Base-by-base conservation (phyloP, 1,140 invertebrate genomes). In the Drosophila parvula region DNA sequence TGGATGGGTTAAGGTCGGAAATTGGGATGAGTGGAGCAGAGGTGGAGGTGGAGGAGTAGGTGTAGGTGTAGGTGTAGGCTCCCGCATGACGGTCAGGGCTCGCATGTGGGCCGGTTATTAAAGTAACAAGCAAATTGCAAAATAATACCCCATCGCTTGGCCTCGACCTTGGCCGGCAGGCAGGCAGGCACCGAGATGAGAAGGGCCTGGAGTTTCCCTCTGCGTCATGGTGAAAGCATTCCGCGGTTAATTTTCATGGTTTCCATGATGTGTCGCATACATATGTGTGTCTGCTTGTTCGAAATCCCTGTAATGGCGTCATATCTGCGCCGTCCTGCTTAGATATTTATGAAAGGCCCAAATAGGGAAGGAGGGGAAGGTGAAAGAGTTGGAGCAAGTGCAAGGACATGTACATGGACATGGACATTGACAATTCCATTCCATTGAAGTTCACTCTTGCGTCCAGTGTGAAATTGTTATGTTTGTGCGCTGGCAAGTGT, bases 91-190 rank as follows among this genome's bases (percentile, higher is more conserved):
- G 67, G 61, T 67, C 61, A 22, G 61, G 51, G 68, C 22, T 71
- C 36, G 69, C 69, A 73, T 73, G 69, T 73, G 67, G 69, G 69
- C 10, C 55, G 70, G 63, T 69, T 70, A 40, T 78, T 75, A 82
- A 71, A 83, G 61, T 79, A 65, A 64, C 53, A 75, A 67, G 56
- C 71, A 83, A 84, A 82, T 82, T 83, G 79, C 80, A 50, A 43
- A 64, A 79, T 65, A 82, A 70, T 76, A 43, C 36, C 44, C 56
- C 61, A n/a, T 36, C 56, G 53, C 56, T 40, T 61, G 56, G 38
- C 70, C 69, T 71, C 69, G 69, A 69, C 69, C 69, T 73, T 73
- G 69, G 44, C 34, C 36, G 9, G n/a, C 43, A 43, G 16, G 12
- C 16, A 7, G 30, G 30, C 30, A 51, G 48, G 28, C 48, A 3